Percentiles rank a stretch among this genome's conserved stretches.
These are phyloP conservation scores for Lepidurus packardi DNA, from an alignment of 1,140 invertebrate genomes.

Conservation along the genomic window DNA sequence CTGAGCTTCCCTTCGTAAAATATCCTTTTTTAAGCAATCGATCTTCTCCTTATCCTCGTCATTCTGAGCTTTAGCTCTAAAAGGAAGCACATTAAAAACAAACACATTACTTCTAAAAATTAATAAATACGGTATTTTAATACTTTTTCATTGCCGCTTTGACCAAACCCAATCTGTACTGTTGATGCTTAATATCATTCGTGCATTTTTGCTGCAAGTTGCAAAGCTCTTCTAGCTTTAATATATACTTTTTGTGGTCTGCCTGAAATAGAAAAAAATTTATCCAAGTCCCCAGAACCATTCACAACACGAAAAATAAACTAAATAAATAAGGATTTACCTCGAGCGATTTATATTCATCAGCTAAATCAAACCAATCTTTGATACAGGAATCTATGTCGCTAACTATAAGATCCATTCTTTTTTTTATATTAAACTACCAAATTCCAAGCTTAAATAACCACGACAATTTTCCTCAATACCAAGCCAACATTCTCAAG, in stretches of 20 bases:
- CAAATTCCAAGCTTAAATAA: too few relatives aligned
- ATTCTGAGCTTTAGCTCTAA: slow-evolving; percentile 39
- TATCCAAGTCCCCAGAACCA: neutral
- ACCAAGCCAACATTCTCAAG: neutral
- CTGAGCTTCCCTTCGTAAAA: slow-evolving; percentile 68
- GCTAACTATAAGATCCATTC: slow-evolving; percentile 39
- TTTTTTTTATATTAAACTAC: too few relatives aligned
- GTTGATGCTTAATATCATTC: slow-evolving; percentile 79
- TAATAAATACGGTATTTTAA: neutral
- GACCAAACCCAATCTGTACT: slow-evolving; percentile 78
- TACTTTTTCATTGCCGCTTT: slow-evolving; percentile 66
- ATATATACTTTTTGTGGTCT: slow-evolving; percentile 72
- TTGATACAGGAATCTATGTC: slow-evolving; percentile 57
- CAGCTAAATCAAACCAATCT: slow-evolving; percentile 70
- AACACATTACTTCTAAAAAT: neutral
- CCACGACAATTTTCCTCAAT: too few relatives aligned
- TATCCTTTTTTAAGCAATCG: slow-evolving; percentile 54
- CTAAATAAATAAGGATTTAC: slow-evolving; percentile 46
- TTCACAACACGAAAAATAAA: neutral
- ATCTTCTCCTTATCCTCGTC: slow-evolving; percentile 47
- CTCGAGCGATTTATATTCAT: slow-evolving; percentile 68
- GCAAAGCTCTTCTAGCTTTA: slow-evolving; percentile 74
- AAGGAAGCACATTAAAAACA: slow-evolving; percentile 34
- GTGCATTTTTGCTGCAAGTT: slow-evolving; percentile 80
- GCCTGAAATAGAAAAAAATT: slow-evolving; percentile 51